Evolutionary conservation across 2,888 invertebrate species (phyloP), one percentile per base, ranked within the genome.

Genomic region (Amblyteles armatorius): DNA sequence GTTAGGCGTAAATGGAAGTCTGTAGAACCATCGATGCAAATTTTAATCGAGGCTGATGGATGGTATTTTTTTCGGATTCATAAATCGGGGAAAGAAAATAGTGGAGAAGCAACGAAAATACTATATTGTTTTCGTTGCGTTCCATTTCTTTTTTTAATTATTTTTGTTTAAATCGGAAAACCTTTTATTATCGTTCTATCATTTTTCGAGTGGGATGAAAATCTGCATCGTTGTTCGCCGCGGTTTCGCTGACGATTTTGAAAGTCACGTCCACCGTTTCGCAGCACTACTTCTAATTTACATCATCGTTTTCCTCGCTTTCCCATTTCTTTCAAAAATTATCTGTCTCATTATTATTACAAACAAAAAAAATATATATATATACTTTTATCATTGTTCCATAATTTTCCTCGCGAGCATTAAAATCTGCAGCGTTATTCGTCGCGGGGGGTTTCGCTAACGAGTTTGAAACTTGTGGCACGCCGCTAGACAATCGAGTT

Each of bases 401-500:
- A 44, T 44, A 44, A 44, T 44, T 44, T 44, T 44, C 13, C 44
- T 13, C 9, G 40, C 4, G 40, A 36, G 44, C 13, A 44, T 44
- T 13, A 44, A 44, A 44, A 44, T 44, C 36, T n/a, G 33, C 13
- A 6, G 1, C 16, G n/a, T 33, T 26, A 29, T 63, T 50, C 19
- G 50, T 7, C 16, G 1, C 5, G 2, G 19, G n/a, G n/a, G 36
- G 11, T 63, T 48, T 48, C 57, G 44, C 44, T 44, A 44, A 44
- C 44, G 44, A 44, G 44, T 44, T 44, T 44, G 13, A 57, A 78
- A 72, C 74, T 81, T 83, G 84, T 79, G 82, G 86, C 83, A 87
- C 87, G 89, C 87, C 87, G 89, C 87, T 87, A 91, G 90, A 93
- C 92, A 92, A 93, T 93, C 91, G 91, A 92, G 92, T 93, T 93